These are phyloP conservation scores for Hydrotaea diabolus DNA, from an alignment of 2,888 invertebrate species.

Conservation along the genomic window DNA sequence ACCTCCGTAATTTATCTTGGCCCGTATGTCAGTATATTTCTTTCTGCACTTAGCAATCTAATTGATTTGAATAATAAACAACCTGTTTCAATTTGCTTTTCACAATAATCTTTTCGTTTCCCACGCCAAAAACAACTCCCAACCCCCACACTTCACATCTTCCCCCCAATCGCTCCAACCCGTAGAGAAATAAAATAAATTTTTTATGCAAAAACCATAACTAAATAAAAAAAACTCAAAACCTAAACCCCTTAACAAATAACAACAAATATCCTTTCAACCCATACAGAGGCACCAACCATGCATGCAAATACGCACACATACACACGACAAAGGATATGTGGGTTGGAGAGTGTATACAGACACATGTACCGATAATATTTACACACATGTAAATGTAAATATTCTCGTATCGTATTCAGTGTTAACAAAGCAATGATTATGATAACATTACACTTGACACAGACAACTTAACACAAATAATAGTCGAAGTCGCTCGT, in stretches of 20 bases:
- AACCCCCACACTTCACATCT: not conserved
- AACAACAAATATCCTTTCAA: constrained; percentile 59
- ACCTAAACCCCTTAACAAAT: constrained; percentile 49
- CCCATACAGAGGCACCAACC: not conserved
- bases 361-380: constrained; percentile 15
- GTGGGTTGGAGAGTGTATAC: not conserved
- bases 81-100: not conserved
- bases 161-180: not conserved
- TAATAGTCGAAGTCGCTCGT: not conserved
- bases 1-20: too few relatives aligned
- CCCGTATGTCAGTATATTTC: too few relatives aligned
- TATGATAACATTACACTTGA: constrained; percentile 65
- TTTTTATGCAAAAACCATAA: constrained; percentile 27
- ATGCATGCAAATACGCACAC: not conserved
- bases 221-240: not conserved
- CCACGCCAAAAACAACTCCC: not conserved
- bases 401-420: constrained; percentile 51
- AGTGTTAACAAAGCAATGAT: constrained; percentile 67
- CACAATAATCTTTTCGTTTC: not conserved
- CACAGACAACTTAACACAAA: constrained; percentile 60
- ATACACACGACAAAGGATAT: constrained; percentile 1
- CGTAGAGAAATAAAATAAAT: constrained; percentile 30
- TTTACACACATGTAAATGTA: constrained; percentile 44
- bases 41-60: too few relatives aligned
- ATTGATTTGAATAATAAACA: not conserved